phyloP scores from a whole-genome alignment of 2,113 vertebrate genomes.

The Athene cunicularia region DNA sequence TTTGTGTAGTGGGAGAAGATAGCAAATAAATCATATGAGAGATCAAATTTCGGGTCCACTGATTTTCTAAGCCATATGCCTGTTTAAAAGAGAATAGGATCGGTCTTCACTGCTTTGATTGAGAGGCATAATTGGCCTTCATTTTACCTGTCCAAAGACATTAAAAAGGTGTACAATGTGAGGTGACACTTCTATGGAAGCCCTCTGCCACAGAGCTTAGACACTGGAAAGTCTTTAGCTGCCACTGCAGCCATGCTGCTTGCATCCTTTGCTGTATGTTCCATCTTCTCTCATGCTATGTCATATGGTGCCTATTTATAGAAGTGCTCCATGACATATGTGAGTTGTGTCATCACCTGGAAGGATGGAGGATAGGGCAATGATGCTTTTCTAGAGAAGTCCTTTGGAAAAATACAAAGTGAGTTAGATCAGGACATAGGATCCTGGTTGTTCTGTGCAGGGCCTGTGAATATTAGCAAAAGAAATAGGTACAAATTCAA shows the following conservation, averaged over 20 bases:
- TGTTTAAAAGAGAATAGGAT: neutral
- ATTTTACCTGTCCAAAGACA: neutral
- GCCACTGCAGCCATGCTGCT: neutral
- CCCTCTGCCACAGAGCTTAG: neutral
- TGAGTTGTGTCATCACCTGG: neutral
- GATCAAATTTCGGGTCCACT: conserved; percentile 2
- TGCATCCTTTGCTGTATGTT: neutral
- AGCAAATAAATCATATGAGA: conserved; percentile 9
- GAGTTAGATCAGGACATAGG: neutral
- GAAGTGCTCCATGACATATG: neutral
- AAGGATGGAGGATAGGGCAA: neutral
- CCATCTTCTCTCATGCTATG: accelerated
- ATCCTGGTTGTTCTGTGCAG: neutral
- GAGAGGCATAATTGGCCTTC: neutral
- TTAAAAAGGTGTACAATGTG: accelerated
- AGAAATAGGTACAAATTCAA: neutral
- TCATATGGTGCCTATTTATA: neutral
- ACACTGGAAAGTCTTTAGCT: neutral
- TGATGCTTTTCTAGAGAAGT: neutral
- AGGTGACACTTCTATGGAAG: neutral
- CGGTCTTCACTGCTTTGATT: neutral
- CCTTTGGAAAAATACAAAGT: accelerated
- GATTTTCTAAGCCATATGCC: neutral
- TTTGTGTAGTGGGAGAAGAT: conserved; percentile 48
- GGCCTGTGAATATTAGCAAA: neutral